Conservation (phyloP, 2,888 invertebrate genomes). For the Dolichopus griseipennis region DNA sequence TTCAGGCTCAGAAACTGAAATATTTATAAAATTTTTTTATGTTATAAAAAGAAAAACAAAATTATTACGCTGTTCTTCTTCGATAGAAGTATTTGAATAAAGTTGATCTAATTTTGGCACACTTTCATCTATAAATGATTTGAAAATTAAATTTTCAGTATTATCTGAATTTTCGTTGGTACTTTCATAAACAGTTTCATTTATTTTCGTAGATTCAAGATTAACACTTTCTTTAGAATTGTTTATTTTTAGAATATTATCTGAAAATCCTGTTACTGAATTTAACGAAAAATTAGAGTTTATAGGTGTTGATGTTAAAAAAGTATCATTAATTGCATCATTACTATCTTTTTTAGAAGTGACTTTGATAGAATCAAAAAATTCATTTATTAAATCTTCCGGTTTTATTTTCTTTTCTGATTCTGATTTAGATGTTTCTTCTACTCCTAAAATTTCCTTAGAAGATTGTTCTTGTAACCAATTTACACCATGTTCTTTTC, state of each 20-base stretch:
- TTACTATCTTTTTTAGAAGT: constrained; percentile 4
- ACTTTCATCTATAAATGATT: background rate
- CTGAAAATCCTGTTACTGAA: too few species aligned
- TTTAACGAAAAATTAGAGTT: constrained; percentile 14
- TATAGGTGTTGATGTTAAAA: constrained; percentile 29
- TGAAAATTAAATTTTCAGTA: background rate
- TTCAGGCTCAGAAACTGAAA: constrained; percentile 39
- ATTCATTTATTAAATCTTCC: constrained; percentile 33
- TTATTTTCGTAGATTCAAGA: background rate
- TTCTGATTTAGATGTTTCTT: background rate
- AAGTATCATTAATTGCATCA: background rate
- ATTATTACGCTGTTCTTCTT: constrained; percentile 25
- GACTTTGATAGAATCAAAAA: constrained; percentile 28
- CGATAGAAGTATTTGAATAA: constrained; percentile 12
- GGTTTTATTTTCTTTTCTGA: constrained; percentile 23
- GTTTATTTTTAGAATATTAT: background rate
- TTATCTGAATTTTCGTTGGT: background rate
- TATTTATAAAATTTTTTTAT: background rate
- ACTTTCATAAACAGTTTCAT: background rate
- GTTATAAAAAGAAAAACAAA: background rate
- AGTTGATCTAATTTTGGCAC: constrained; percentile 10
- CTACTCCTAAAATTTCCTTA: constrained; percentile 45
- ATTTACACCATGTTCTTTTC: constrained; percentile 51
- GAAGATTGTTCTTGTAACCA: constrained; percentile 52
- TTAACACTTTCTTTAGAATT: background rate